Base-by-base conservation (phyloP, 1,140 invertebrate genomes). In the Bombus breviceps region DNA sequence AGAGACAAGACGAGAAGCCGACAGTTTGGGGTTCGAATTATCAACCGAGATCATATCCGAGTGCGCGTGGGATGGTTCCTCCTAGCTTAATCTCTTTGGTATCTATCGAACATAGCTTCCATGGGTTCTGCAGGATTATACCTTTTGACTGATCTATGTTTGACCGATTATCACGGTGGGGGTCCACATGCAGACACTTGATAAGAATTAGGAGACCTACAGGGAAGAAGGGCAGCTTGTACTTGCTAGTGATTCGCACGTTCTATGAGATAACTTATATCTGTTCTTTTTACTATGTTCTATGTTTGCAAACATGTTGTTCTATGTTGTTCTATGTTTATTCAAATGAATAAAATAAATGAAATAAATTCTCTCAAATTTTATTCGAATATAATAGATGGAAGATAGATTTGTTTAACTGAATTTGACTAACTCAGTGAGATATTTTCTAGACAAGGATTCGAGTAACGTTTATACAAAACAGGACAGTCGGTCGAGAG, bases 51-150 rank as follows among this genome's bases (percentile, higher is more conserved):
- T 91, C 43, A 59, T 89, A 87, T 89, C 86, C 80, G 28, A 89
- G n/a, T n/a, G 77, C 64, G 76, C 85, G 75, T 90, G 73, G 88
- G 89, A 83, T 77, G 81, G 13, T 83, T 86, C 68, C 68, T 86
- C 77, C 76, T 83, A 71, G 73, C 76, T 59, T 92, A 92, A 92
- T 92, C 92, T 92, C 77, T 81, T 76, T 64, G 69, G 69, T 83
- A 86, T 83, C 84, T 80, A 62, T 84, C 69, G 87, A 85, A 86
- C 84, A 81, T 64, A 73, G 75, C 76, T 86, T 86, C 85, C 73
- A 88, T 22, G 83, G 84, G 71, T 86, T 87, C 77, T 34, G 68
- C 62, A 69, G 85, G 89, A 87, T 92, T 92, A 92, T 79, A 76
- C 57, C 37, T 74, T 86, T 64, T 77, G 73, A 69, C 32, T 71